Base-by-base conservation (phyloP, 2,888 invertebrate species). In the Alloplasta piceator region DNA sequence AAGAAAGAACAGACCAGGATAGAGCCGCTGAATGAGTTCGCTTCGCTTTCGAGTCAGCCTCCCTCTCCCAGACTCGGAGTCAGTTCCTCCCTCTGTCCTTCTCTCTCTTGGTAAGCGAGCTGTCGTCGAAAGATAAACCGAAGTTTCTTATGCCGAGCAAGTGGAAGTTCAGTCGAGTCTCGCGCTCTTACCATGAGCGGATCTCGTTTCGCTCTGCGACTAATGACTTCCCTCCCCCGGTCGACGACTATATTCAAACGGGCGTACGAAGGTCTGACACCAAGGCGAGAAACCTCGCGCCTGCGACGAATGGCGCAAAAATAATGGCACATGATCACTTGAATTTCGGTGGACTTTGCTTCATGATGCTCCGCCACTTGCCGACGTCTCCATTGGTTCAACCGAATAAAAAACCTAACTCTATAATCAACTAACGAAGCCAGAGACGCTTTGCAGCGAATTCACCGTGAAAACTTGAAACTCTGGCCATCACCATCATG, bases 121-220 rank as follows among this genome's bases (percentile, higher is more conserved):
- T 77, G 56, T 71, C 75, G 77, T 56, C 78, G 82, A 84, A 86
- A 86, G 86, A 86, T 86, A 86, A 86, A 86, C 86, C 86, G 52
- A 86, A 86, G 86, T 86, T 86, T 86, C 86, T 86, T 86, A 82
- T 78, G 58, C 64, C 70, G 67, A 64, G n/a, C n/a, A 63, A 71
- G 75, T 48, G 72, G 83, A 84, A 85, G 82, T 86, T 84, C 12
- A 66, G 43, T 39, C 43, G 43, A 14, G n/a, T 73, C 58, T 9
- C 50, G 14, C 56, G 39, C 68, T 50, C 58, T 58, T 43, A 16
- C 64, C 46, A 14, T 63, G 64, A 73, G 73, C 46, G 66, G 70
- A 78, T 81, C 73, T 66, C 72, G 63, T 73, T 26, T 26, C 26
- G 26, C 58, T 68, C 72, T 46, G 78, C 71, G 83, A 82, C 83